phyloP scores from a whole-genome alignment of 2,797 vertebrate species.

The Bryconaethiops microstoma region DNA sequence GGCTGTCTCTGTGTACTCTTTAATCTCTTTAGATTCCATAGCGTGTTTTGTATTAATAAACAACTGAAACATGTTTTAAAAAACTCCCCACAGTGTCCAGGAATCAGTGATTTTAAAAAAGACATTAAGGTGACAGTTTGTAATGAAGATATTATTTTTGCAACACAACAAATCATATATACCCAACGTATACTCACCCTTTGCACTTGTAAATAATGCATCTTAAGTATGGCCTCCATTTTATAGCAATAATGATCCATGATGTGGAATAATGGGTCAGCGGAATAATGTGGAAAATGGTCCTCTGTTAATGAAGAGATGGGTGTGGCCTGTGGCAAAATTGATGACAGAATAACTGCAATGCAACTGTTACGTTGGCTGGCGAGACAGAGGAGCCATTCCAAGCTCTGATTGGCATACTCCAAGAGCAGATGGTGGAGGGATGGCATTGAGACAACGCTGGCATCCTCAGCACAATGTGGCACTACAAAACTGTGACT shows the following conservation, averaged over 20 bases:
- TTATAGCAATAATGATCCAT: conserved; percentile 21
- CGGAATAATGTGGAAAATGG: conserved; percentile 42
- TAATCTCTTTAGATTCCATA: not conserved
- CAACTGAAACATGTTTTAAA: not conserved
- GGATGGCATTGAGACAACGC: conserved; percentile 67
- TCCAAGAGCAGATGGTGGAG: conserved; percentile 73
- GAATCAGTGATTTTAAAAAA: not conserved
- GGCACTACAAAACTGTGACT: conserved; percentile 54
- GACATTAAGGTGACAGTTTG: not conserved
- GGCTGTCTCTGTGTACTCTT: not conserved
- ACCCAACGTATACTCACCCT: not conserved
- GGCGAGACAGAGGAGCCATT: conserved; percentile 56
- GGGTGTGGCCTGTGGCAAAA: conserved; percentile 41
- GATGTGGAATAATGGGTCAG: conserved; percentile 28
- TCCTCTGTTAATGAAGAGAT: conserved; percentile 45
- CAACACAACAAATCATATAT: not conserved
- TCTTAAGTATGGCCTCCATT: conserved; percentile 1
- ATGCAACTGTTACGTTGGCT: conserved; percentile 57
- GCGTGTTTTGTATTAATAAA: not conserved
- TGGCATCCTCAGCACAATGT: conserved; percentile 61
- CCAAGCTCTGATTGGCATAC: conserved; percentile 61
- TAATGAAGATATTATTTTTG: not conserved
- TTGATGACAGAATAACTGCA: conserved; percentile 51
- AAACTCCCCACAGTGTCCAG: not conserved
- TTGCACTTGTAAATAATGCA: not conserved